These are phyloP conservation scores for Enteromius trimaculatus DNA, from an alignment of 2,797 vertebrate genomes.

Conservation along the genomic window DNA sequence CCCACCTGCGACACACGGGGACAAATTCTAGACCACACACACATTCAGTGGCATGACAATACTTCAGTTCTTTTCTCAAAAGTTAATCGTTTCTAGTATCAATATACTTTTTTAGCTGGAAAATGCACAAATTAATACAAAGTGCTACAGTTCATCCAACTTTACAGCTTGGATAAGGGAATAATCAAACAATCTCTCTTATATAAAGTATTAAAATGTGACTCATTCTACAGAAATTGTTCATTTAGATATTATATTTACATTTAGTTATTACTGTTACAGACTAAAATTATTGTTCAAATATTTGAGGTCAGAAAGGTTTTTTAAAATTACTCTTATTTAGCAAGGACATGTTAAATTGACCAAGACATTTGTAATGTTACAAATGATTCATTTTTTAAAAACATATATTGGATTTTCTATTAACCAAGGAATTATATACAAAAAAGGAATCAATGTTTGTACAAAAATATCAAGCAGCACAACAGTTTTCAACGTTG, in stretches of 20 bases:
- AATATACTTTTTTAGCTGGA: not conserved
- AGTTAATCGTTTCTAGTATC: not conserved
- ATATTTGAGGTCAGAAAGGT: not conserved
- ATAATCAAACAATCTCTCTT: not conserved
- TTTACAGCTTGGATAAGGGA: not conserved
- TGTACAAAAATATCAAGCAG: not conserved
- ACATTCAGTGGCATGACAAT: not conserved
- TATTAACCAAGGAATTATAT: not conserved
- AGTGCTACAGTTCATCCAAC: not conserved
- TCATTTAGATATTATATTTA: not conserved
- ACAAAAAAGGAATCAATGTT: not conserved
- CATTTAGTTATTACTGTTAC: not conserved
- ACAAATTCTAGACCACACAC: constrained; percentile 26
- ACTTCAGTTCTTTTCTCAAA: not conserved
- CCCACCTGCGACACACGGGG: not conserved
- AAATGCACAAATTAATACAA: not conserved
- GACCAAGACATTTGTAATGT: not conserved
- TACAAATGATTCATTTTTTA: not conserved
- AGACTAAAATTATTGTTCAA: not conserved
- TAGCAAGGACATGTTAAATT: not conserved
- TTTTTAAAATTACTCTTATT: not conserved
- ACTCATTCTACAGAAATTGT: not conserved
- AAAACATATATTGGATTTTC: not conserved
- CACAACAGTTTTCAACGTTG: not conserved
- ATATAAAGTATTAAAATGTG: not conserved